Base-by-base conservation (phyloP, 2,113 vertebrate genomes). In the Oophaga pumilio region DNA sequence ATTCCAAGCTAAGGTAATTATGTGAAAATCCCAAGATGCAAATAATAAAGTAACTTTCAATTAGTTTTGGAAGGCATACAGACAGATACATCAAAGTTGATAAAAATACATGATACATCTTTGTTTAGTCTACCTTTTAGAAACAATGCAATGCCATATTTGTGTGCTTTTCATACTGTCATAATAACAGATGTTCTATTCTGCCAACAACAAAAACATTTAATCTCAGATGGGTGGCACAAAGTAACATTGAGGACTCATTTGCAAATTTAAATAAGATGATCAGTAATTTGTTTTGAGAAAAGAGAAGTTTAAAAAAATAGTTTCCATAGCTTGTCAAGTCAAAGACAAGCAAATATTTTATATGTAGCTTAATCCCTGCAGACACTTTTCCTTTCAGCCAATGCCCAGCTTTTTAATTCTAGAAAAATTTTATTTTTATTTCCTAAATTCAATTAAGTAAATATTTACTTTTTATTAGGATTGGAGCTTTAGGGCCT, bases 131-230 rank as follows among this genome's bases (percentile, higher is more conserved):
- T 81, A 64, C 18, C 20, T 81, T 81, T 22, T 49, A 62, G 22
- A 33, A 43, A 49, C 57, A 26, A 28, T 73, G 69, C 10, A 28
- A 60, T 60, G 12, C 14, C 33, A 20, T 60, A 28, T 28, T 20
- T 73, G 15, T 20, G 15, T 73, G 17, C 53, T 60, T 81, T 60
- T 62, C 24, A 81, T n/a, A 62, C 18, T 64, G 15, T 62, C 69
- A 73, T 17, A 81, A 64, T 62, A 81, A 62, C 78, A 81, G 78
- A 81, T 81, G 79, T 81, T 81, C 79, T 33, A 8, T 59, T 26
- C 56, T 22, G 64, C 64, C 79, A 81, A 62, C 24, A 62, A 64
- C 57, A 62, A 62, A 49, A 64, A 62, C 53, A 81, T 62, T 81
- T 60, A 81, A 64, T 64, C 26, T 43, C 26, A 81, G 79, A 33